These are phyloP conservation scores for Drosophila mettleri DNA, from an alignment of 2,888 invertebrate species.

Conservation along the genomic window DNA sequence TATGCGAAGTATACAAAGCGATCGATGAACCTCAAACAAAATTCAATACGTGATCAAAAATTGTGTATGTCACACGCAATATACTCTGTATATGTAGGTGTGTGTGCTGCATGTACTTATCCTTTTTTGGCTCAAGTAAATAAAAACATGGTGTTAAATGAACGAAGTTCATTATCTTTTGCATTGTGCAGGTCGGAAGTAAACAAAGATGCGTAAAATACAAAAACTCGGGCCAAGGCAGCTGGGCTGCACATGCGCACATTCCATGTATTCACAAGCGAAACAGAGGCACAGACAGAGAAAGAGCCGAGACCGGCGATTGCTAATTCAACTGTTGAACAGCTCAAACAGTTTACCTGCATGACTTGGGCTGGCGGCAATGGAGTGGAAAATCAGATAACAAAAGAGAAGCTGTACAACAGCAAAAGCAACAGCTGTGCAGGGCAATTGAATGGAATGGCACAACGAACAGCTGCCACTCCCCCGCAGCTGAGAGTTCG, in stretches of 20 bases:
- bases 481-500: conserved; percentile 12
- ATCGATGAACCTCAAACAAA: neutral
- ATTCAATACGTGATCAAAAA: neutral
- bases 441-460: conserved; percentile 37
- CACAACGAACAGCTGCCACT: conserved; percentile 42
- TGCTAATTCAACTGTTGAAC: conserved; percentile 50
- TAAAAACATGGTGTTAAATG: neutral
- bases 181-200: conserved; percentile 60
- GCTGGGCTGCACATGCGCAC: conserved; percentile 69
- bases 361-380: conserved; percentile 36
- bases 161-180: conserved; percentile 7
- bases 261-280: conserved; percentile 12
- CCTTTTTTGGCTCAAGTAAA: neutral
- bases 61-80: neutral
- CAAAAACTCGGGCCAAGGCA: conserved; percentile 32
- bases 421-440: conserved; percentile 58
- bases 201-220: conserved; percentile 43
- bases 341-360: conserved; percentile 62
- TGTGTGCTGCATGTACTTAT: neutral
- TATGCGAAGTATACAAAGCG: too few relatives aligned
- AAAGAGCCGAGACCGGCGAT: conserved; percentile 5
- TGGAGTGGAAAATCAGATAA: conserved; percentile 65
- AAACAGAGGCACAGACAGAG: conserved; percentile 7
- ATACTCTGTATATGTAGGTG: neutral
- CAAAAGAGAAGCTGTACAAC: conserved; percentile 55